Base-by-base conservation (phyloP, 2,113 vertebrate species). In the Ursus arctos region DNA sequence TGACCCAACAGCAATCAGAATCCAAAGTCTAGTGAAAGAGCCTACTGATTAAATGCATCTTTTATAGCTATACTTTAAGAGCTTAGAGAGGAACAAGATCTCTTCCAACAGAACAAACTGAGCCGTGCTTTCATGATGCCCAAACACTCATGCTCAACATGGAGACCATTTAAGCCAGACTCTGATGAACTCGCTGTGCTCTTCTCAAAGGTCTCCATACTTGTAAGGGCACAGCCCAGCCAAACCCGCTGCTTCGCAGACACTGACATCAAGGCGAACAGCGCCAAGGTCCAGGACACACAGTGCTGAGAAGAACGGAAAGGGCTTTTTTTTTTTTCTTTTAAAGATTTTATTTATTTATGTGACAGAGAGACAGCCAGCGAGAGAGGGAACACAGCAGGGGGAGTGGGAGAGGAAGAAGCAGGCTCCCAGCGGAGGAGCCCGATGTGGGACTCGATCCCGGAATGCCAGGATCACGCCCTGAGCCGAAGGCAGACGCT, bases 31-130 rank as follows among this genome's bases (percentile, higher is more conserved):
- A 55, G 69, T 28, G 40, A 33, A 81, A 94, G 36, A 67, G 21
- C 24, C 51, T 22, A 79, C 92, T 76, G 72, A 95, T 93, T 63
- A 92, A 96, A 95, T 80, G 80, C 26, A 87, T 31, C 61, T 92
- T 80, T 90, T 87, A 97, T 36, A 79, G 93, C 65, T 88, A 79
- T 43, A 93, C 31, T 89, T 65, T 72, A 89, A 96, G 92, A 94
- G 28, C 55, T 47, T 59, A 93, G 85, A 91, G 53, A 94, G 63
- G 65, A 91, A 91, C 59, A 83, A 57, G 40, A 40, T 80, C 55
- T 91, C 53, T 71, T 77, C 18, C 53, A 77, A 85, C 1, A 55
- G 77, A 63, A 77, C 88, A 53, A 95, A 97, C 72, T 89, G 72
- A 88, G 63, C 1, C 21, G 22, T 77, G 51, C 91, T 81, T 94